Conservation (phyloP, 2,113 vertebrate species). For the Vidua chalybeata region DNA sequence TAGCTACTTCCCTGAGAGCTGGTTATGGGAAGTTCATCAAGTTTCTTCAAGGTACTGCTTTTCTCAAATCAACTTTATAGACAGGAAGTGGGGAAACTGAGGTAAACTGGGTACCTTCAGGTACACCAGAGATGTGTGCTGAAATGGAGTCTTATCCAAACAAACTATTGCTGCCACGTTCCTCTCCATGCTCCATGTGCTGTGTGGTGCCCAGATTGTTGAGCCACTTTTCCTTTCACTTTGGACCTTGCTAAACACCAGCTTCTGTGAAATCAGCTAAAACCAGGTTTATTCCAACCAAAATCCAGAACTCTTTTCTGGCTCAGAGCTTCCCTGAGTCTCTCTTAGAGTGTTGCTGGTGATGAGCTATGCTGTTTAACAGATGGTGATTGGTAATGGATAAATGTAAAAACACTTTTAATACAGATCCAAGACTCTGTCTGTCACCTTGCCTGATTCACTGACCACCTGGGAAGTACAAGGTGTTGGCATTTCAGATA, state of each 20-base stretch:
- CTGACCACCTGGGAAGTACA: conserved; percentile 92
- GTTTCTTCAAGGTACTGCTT: conserved; percentile 65
- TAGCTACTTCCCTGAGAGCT: conserved; percentile 95
- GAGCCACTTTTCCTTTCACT: neutral
- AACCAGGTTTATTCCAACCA: neutral
- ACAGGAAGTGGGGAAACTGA: neutral
- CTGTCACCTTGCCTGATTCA: conserved; percentile 83
- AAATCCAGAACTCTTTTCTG: neutral
- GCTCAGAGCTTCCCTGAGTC: neutral
- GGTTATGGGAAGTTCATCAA: conserved; percentile 91
- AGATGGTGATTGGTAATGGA: neutral
- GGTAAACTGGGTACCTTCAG: neutral
- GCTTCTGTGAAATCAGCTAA: neutral
- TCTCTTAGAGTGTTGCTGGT: neutral
- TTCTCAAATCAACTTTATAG: neutral
- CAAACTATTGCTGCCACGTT: neutral
- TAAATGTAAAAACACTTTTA: neutral
- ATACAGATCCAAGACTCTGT: conserved; percentile 56
- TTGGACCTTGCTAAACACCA: neutral
- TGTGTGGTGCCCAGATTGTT: neutral
- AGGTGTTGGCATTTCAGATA: conserved; percentile 85
- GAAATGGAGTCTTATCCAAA: neutral
- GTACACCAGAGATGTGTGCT: neutral
- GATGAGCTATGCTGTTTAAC: neutral
- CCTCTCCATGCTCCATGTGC: neutral